phyloP scores from a whole-genome alignment of 2,113 vertebrate species.

The Hyperoodon ampullatus region DNA sequence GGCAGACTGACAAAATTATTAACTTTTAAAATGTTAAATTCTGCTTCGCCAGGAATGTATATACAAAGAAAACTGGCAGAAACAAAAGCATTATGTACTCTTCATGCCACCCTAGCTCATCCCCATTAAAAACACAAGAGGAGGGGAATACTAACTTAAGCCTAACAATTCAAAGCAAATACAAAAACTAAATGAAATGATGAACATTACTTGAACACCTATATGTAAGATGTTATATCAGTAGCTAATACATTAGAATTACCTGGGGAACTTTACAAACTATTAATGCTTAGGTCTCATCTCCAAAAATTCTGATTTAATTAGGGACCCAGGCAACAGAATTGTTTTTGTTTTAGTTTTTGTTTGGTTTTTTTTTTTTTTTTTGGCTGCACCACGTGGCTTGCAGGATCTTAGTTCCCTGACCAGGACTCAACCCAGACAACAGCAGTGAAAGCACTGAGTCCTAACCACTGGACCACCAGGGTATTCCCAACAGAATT shows the following conservation, averaged over 20 bases:
- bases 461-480: neutral
- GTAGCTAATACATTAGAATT: slow-evolving; percentile 12
- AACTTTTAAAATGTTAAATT: slow-evolving; percentile 41
- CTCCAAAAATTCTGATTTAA: slow-evolving; percentile 34
- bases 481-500: neutral
- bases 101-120: neutral
- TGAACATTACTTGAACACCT: slow-evolving; percentile 31
- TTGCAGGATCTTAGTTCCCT: neutral
- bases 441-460: neutral
- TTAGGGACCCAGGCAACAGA: neutral
- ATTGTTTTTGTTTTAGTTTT: neutral
- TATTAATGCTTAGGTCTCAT: neutral
- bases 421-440: neutral
- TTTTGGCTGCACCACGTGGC: neutral
- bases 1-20: neutral
- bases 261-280: neutral
- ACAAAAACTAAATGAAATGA: slow-evolving; percentile 42
- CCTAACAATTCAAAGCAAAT: slow-evolving; percentile 33
- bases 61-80: slow-evolving; percentile 12
- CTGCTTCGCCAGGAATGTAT: neutral
- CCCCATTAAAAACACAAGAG: neutral
- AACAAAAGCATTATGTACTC: slow-evolving; percentile 23
- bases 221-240: neutral
- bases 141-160: slow-evolving; percentile 22
- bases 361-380: neutral